Conservation (phyloP, 2,113 vertebrate species). For the Colaptes auratus region DNA sequence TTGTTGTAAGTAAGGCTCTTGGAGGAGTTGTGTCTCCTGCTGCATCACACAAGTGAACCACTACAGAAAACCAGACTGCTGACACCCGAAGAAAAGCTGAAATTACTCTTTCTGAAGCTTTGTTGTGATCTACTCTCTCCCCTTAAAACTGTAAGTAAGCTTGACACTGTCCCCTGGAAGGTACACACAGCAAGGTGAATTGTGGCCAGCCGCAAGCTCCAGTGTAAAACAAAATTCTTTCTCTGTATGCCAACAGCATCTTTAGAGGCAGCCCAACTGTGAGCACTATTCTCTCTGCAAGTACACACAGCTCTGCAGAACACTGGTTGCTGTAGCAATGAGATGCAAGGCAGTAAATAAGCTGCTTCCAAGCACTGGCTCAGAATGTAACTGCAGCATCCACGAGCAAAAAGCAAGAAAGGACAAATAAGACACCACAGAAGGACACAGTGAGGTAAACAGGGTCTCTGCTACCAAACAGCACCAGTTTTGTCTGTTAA, state of each 20-base stretch:
- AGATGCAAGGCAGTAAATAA: slow-evolving; percentile 46
- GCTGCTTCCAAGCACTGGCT: slow-evolving; percentile 47
- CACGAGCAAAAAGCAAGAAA: slow-evolving; percentile 33
- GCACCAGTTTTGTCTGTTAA: not conserved
- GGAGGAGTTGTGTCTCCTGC: not conserved
- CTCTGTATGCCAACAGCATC: slow-evolving; percentile 5
- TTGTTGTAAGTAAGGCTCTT: not conserved
- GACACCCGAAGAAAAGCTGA: not conserved
- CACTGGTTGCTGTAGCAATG: slow-evolving; percentile 62
- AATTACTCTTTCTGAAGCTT: not conserved
- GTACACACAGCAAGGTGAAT: slow-evolving; percentile 48
- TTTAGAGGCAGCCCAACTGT: not conserved
- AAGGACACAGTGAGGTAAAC: slow-evolving; percentile 31
- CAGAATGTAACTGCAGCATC: not conserved
- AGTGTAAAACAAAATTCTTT: not conserved
- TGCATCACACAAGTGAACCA: not conserved
- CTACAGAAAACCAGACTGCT: not conserved
- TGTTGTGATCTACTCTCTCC: not conserved
- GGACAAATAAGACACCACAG: not conserved
- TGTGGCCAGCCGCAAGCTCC: slow-evolving; percentile 56
- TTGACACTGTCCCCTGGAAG: slow-evolving; percentile 72
- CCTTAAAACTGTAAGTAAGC: not conserved
- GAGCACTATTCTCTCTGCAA: not conserved
- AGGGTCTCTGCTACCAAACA: slow-evolving; percentile 18
- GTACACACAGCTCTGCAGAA: slow-evolving; percentile 1